phyloP scores from a whole-genome alignment of 2,888 invertebrate genomes.

The Machimus atricapillus region DNA sequence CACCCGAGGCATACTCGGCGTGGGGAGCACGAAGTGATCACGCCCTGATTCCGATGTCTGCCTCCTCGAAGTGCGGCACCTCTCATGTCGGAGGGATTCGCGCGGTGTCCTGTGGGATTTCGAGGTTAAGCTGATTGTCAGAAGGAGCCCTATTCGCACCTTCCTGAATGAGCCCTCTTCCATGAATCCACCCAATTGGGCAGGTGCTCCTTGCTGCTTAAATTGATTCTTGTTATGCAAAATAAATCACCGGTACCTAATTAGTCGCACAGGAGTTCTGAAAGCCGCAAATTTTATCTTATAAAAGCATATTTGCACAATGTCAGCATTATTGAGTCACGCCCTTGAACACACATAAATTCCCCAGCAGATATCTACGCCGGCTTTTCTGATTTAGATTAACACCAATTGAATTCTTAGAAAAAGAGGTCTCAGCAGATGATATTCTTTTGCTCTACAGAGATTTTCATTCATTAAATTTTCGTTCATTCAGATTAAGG shows the following conservation, averaged over 20 bases:
- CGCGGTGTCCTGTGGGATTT: not conserved
- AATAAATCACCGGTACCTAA: not conserved
- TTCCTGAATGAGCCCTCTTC: not conserved
- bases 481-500: not conserved
- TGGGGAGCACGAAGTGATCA: not conserved
- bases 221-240: not conserved
- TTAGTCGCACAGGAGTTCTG: not conserved
- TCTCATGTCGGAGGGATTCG: not conserved
- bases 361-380: not conserved
- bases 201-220: not conserved
- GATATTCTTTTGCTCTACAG: not conserved
- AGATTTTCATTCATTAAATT: not conserved
- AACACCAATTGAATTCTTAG: not conserved
- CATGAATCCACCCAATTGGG: not conserved
- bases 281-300: not conserved
- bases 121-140: not conserved
- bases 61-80: not conserved
- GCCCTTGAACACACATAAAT: not conserved
- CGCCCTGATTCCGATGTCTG: not conserved
- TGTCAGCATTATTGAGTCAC: not conserved
- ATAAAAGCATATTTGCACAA: not conserved
- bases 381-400: not conserved
- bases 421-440: not conserved
- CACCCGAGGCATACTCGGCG: not conserved
- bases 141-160: not conserved